These are phyloP conservation scores for Magallana angulata DNA, from an alignment of 1,140 invertebrate species.

Conservation along the genomic window DNA sequence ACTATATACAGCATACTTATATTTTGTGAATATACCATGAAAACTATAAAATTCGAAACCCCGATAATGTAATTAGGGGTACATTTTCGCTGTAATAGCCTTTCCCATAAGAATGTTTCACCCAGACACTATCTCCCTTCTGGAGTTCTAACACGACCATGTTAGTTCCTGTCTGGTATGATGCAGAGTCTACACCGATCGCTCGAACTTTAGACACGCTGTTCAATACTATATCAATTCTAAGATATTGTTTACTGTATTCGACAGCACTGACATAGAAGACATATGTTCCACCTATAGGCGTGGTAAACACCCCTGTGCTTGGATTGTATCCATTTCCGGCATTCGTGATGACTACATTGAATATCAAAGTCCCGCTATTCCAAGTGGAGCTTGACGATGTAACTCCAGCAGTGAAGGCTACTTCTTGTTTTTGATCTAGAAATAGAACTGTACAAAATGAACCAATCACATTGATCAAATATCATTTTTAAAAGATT, in stretches of 20 bases:
- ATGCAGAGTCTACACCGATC: background rate
- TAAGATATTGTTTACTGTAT: background rate
- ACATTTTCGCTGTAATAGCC: background rate
- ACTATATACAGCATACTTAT: too few relatives aligned
- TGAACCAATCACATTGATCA: too few relatives aligned
- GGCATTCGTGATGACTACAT: background rate
- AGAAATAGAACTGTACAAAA: too few relatives aligned
- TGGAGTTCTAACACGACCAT: background rate
- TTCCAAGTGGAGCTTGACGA: background rate
- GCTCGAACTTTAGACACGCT: background rate
- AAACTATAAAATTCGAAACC: background rate
- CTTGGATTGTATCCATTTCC: conserved; percentile 14
- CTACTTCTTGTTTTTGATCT: background rate
- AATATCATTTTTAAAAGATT: too few relatives aligned
- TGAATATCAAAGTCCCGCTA: background rate
- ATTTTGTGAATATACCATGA: too few relatives aligned
- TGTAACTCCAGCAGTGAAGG: background rate
- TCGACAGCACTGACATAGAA: background rate
- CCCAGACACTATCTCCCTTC: background rate
- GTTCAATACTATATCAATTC: background rate
- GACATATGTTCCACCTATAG: background rate
- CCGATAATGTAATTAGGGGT: conserved; percentile 7
- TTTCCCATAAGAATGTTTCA: background rate
- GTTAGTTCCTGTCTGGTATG: conserved; percentile 7
- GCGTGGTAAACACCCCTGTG: background rate